Evolutionary conservation across 2,888 invertebrate genomes (phyloP), one percentile per base, ranked within the genome.

Genomic region (Rhaphigaster nebulosa): DNA sequence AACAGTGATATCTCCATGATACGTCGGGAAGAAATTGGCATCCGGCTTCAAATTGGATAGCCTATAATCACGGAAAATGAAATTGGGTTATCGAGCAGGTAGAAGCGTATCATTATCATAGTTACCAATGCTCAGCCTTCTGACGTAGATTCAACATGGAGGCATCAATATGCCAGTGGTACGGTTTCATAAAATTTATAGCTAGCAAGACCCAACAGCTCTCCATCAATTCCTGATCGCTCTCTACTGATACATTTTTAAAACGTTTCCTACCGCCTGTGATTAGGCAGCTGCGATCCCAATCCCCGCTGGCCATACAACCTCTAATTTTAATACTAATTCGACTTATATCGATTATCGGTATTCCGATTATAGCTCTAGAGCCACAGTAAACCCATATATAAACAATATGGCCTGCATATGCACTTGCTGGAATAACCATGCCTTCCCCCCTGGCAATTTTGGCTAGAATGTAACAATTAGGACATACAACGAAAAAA

Each of bases 261-360:
- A 76, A 76, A 76, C 38, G 70, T 23, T 76, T 4, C 20, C 70
- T 76, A 65, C 34, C 23, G 34, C 70, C 70, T 38, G 70, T 76
- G 70, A 76, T 76, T 76, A 76, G 70, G 34, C 34, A 38, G 70
- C 70, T 34, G 65, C 20, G 34, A 38, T 38, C 23, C 84, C 26
- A 38, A 38, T 20, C 29, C 41, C 26, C 12, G n/a, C n/a, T 15
- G 26, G 23, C 18, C 84, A 26, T n/a, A 84, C 45, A 84, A 84
- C 84, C 84, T 84, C 84, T 84, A 84, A 84, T 84, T 45, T 45
- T 45, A 41, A 84, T 84, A 84, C 84, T 84, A 84, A 84, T 26
- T 50, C 41, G 84, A 84, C 45, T 84, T 84, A 84, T n/a, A 84
- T 84, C n/a, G 84, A 84, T 84, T 84, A 50, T 84, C 26, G 45